phyloP scores from a whole-genome alignment of 2,113 vertebrate species.

The Ceyx melanurus region DNA sequence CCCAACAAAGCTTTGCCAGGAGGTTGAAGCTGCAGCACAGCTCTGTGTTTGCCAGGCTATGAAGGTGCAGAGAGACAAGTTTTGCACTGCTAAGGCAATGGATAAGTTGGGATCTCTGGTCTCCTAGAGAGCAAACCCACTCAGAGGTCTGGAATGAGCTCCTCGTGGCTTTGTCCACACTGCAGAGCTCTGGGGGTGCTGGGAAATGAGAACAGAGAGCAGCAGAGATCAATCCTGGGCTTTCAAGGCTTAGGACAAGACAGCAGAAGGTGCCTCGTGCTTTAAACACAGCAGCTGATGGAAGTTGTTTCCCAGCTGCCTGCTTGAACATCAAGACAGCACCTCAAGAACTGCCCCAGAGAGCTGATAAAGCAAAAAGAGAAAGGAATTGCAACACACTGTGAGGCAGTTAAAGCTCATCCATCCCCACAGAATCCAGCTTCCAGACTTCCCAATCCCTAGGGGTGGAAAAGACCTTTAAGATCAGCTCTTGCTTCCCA shows the following conservation, averaged over 20 bases:
- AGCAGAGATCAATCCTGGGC: neutral
- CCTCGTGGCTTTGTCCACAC: rapidly evolving
- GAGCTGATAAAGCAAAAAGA: neutral
- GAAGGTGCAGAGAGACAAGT: neutral
- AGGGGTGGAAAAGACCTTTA: too few species aligned
- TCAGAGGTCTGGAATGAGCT: neutral
- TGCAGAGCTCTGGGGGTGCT: neutral
- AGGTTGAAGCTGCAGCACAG: neutral
- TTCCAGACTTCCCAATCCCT: too few species aligned
- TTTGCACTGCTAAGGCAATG: neutral
- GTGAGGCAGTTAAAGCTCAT: neutral
- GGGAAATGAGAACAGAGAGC: too few species aligned
- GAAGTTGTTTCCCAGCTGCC: neutral
- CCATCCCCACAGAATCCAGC: neutral
- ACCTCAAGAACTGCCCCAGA: too few species aligned
- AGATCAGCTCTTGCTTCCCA: neutral
- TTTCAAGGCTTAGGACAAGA: neutral
- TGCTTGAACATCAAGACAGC: neutral
- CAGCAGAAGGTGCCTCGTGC: neutral
- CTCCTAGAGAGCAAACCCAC: neutral
- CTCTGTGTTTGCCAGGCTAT: neutral
- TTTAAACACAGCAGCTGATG: neutral
- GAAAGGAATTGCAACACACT: neutral
- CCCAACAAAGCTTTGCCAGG: neutral
- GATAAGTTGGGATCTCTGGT: neutral